These are phyloP conservation scores for Hypocryptadius cinnamomeus DNA, from an alignment of 2,113 vertebrate species.

Conservation along the genomic window DNA sequence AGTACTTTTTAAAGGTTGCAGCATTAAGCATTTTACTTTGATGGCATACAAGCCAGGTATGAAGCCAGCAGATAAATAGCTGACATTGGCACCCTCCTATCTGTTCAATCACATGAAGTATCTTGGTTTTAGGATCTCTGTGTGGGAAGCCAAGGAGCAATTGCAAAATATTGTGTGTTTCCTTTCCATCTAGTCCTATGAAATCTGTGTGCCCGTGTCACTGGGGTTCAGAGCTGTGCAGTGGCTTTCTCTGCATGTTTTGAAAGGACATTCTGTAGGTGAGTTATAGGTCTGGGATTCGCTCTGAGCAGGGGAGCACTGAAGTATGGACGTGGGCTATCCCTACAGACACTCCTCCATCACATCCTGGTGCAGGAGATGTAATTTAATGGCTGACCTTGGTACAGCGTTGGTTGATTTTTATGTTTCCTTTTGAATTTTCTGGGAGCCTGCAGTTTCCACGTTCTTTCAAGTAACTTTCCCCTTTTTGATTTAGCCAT, in stretches of 20 bases:
- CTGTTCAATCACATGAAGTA: accelerated
- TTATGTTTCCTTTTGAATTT: not conserved
- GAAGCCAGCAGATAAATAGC: not conserved
- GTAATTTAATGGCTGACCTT: not conserved
- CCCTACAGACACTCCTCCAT: not conserved
- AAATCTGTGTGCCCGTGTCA: accelerated
- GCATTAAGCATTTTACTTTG: not conserved
- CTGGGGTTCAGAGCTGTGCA: not conserved
- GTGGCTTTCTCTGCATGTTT: not conserved
- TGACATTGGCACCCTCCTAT: not conserved
- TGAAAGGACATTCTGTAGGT: not conserved
- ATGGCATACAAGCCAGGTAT: not conserved
- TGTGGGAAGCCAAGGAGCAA: not conserved
- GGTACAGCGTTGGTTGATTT: not conserved
- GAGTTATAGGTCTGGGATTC: not conserved
- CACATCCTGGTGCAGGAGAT: not conserved
- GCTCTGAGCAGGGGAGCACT: not conserved
- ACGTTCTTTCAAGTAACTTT: not conserved
- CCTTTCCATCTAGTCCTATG: not conserved
- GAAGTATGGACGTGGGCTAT: accelerated
- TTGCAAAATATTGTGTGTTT: not conserved
- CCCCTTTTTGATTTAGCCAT: not conserved
- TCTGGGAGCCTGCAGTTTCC: not conserved
- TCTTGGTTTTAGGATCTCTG: not conserved
- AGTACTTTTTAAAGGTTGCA: not conserved